Conservation (phyloP, 2,113 vertebrate genomes). For the Lagopus leucura region DNA sequence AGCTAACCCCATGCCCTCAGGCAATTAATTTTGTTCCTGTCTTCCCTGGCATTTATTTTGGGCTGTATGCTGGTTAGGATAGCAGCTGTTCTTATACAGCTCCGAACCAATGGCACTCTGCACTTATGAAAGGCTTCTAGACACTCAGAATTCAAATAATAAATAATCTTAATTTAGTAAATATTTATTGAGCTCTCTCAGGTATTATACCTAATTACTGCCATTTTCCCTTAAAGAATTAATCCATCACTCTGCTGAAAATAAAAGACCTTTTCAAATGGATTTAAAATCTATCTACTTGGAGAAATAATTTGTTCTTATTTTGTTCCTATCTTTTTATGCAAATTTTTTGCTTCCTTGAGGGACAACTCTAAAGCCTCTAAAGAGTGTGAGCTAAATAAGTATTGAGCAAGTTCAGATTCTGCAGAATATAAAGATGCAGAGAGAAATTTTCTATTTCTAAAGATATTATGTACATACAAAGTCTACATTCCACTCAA, state of each 20-base stretch:
- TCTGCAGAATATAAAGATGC: background rate
- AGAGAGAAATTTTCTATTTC: background rate
- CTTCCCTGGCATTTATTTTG: background rate
- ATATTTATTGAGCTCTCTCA: conserved; percentile 61
- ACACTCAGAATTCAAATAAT: conserved; percentile 16
- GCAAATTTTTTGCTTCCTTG: conserved; percentile 25
- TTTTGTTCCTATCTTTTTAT: background rate
- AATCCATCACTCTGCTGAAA: conserved; percentile 33
- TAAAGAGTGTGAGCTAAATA: conserved; percentile 6
- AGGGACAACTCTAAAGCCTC: background rate
- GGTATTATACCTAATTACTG: conserved; percentile 60
- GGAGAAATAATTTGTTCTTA: conserved; percentile 46
- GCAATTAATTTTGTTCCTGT: background rate
- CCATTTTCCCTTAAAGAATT: conserved; percentile 49
- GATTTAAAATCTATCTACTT: conserved; percentile 36
- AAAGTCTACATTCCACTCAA: background rate
- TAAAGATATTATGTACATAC: background rate
- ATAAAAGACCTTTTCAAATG: conserved; percentile 49
- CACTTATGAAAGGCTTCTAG: background rate
- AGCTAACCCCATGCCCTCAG: background rate
- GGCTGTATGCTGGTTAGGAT: background rate
- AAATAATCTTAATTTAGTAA: conserved; percentile 43
- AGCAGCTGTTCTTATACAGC: background rate
- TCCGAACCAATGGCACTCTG: background rate
- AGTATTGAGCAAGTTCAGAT: background rate